These are phyloP conservation scores for Dasysyrphus tricinctus DNA, from an alignment of 2,888 invertebrate genomes.

Conservation along the genomic window DNA sequence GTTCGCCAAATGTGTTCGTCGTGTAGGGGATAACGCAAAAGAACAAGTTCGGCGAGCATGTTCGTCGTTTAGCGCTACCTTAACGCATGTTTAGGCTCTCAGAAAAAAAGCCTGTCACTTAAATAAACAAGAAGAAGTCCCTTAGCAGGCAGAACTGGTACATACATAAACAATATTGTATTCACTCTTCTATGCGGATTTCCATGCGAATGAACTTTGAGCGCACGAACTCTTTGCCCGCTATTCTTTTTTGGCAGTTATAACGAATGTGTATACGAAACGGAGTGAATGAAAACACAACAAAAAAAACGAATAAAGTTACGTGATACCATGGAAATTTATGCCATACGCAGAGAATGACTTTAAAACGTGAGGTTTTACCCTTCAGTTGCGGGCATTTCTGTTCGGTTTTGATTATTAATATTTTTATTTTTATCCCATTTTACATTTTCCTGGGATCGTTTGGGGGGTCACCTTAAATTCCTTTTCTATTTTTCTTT, in stretches of 20 bases:
- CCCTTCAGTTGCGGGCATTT: neutral
- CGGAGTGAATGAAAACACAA: neutral
- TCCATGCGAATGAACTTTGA: constrained; percentile 50
- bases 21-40: too few relatives aligned
- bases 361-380: constrained; percentile 24
- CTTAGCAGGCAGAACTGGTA: too few relatives aligned
- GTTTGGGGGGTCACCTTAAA: neutral
- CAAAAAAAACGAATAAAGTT: constrained; percentile 43
- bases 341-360: constrained; percentile 43
- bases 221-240: constrained; percentile 37
- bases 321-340: constrained; percentile 66
- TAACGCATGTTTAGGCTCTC: neutral
- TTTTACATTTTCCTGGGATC: neutral
- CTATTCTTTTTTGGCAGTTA: neutral
- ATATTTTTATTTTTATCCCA: neutral
- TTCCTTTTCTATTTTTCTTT: neutral
- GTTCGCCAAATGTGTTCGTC: too few relatives aligned
- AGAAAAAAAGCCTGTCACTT: constrained; percentile 13
- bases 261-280: constrained; percentile 3
- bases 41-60: too few relatives aligned
- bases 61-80: too few relatives aligned
- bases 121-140: constrained; percentile 37
- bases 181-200: constrained; percentile 35
- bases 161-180: constrained; percentile 4
- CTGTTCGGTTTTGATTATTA: neutral